Percentiles rank a stretch among this genome's conserved stretches.
These are phyloP conservation scores for Anticlea derivata DNA, from an alignment of 2,888 invertebrate genomes.

Conservation along the genomic window DNA sequence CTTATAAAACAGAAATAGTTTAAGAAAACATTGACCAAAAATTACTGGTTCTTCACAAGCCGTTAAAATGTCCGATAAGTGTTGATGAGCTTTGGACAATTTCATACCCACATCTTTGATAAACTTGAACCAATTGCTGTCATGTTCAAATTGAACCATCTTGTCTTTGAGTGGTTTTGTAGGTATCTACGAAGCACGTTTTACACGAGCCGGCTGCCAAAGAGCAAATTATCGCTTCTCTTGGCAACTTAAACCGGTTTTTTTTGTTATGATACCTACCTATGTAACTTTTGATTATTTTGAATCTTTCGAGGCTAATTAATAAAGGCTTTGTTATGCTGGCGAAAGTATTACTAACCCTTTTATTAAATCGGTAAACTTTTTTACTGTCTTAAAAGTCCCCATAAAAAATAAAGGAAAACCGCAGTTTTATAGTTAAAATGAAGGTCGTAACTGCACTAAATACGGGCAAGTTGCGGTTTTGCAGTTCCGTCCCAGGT, in stretches of 20 bases:
- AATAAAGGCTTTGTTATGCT: neutral
- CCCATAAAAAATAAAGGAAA: conserved; percentile 10
- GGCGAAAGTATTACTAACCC: conserved; percentile 1
- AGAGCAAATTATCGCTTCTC: conserved; percentile 26
- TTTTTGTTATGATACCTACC: conserved; percentile 9
- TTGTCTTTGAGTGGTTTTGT: conserved; percentile 17
- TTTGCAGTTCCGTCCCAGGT: conserved; percentile 62
- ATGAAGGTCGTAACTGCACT: conserved; percentile 61
- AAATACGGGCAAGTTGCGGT: conserved; percentile 46
- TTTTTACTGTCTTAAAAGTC: conserved; percentile 22
- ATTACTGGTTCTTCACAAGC: no score
- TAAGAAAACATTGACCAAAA: no score
- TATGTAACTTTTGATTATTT: conserved; percentile 1
- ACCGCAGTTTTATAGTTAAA: conserved; percentile 57
- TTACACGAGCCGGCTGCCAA: conserved; percentile 20
- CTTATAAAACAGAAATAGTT: no score
- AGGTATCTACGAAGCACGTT: conserved; percentile 13
- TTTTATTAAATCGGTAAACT: conserved; percentile 12
- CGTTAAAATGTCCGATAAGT: no score
- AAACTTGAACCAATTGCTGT: conserved; percentile 4
- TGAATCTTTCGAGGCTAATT: neutral
- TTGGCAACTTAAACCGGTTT: conserved; percentile 21
- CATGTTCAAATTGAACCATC: neutral
- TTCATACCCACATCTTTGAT: no score
- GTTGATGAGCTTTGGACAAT: no score